Base-by-base conservation (phyloP, 2,797 vertebrate genomes). In the Amniataba percoides region DNA sequence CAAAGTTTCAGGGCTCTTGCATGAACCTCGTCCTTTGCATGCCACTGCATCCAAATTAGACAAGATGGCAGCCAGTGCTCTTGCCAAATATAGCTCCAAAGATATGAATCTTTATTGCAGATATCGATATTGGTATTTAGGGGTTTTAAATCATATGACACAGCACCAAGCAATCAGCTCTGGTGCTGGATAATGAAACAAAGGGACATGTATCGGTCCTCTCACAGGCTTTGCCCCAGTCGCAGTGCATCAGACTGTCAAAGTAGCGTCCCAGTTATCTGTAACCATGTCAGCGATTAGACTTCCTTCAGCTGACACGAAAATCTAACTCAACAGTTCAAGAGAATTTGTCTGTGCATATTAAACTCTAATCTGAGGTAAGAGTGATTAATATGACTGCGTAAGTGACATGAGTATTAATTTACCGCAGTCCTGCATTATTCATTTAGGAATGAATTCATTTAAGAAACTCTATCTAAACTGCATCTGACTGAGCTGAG, bases 101-200 rank as follows among this genome's bases (percentile, higher is more conserved):
- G 3, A 48, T n/a, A 11, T 48, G 46, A n/a, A 19, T 53, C 15
- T 51, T 27, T 27, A 23, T 16, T 14, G 51, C 23, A 14, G 15
- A 16, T 18, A 53, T 7, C 0, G 7, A 53, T 53, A 18, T 4
- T 0, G 15, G 18, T 31, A 53, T 27, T 15, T 53, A 9, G 46
- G 19, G 9, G 46, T 48, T 48, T 48, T 48, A 48, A 43, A 42
- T 5, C 3, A 42, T 12, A 42, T 42, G 40, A 42, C 5, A 42
- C 4, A 42, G 42, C 59, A 36, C n/a, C 21, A 48, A 61, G 56
- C 34, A 61, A 19, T 62, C 77, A 57, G 46, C 39, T 64, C n/a
- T n/a, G n/a, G n/a, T n/a, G n/a, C n/a, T n/a, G n/a, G n/a, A 78
- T 19, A 71, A 62, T 58, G 10, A 80, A 70, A 78, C 40, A 67